Base-by-base conservation (phyloP, 2,888 invertebrate species). In the Rhagophthalmus giganteus region DNA sequence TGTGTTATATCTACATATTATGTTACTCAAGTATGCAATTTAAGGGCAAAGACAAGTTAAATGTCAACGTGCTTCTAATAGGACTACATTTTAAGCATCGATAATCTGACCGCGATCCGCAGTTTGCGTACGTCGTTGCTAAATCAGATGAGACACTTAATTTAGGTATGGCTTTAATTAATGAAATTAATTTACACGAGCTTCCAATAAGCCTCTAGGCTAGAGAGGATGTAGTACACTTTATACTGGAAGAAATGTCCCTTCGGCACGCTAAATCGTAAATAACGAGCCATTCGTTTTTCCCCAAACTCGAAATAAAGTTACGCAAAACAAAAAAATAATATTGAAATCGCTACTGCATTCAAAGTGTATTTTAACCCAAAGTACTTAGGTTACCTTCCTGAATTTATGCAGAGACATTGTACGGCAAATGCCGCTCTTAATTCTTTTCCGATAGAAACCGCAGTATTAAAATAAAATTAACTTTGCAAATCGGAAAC, bases 121-220 rank as follows among this genome's bases (percentile, higher is more conserved):
- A 31, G 7, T 25, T 20, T 12, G 20, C 35, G 52, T 51, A 50
- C 8, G 50, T 51, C 40, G 41, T 31, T 45, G 42, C 55, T 47
- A 52, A 52, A 58, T 50, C 58, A 49, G 54, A 58, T 50, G 53
- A 40, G 56, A 50, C 59, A 61, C 61, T 63, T 63, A 64, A 64
- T 65, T 60, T 61, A 60, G 59, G 60, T 62, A 63, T 61, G 60
- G 62, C 61, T 63, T 65, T 63, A 65, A 66, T 66, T 66, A 66
- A 64, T 64, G 58, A 63, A 66, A 66, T 66, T 65, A 66, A 66
- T 65, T 65, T 64, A 61, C 62, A 57, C 61, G 59, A 64, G 62
- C 62, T 66, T 64, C 64, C 64, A 58, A 63, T 64, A 64, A 58
- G 57, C 59, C 61, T 57, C 47, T 47, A 54, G 62, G 61, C 60